Percentiles rank a stretch among this genome's conserved stretches.
Conservation (phyloP, 2,797 vertebrate genomes). For the Neopelma chrysocephalum region DNA sequence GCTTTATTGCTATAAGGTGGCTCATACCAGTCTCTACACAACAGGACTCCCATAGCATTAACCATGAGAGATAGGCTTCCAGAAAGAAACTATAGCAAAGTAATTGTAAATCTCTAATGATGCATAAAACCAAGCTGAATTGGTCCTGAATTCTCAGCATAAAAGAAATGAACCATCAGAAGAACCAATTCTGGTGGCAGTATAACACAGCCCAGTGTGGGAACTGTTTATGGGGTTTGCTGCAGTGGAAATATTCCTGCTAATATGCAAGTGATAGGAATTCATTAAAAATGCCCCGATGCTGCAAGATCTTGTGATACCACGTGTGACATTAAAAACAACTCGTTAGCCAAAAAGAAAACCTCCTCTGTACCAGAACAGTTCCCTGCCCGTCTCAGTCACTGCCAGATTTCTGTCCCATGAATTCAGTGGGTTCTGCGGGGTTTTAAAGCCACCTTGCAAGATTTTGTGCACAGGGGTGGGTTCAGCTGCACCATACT, state of each 20-base stretch:
- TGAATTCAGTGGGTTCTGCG: accelerated
- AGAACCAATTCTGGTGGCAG: slow-evolving; percentile 60
- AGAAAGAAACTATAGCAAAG: slow-evolving; percentile 70
- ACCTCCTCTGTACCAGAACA: background rate
- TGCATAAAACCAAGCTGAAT: slow-evolving; percentile 70
- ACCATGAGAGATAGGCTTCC: slow-evolving; percentile 51
- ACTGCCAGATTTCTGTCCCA: accelerated
- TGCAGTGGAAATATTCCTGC: slow-evolving; percentile 48
- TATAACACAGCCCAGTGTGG: slow-evolving; percentile 51
- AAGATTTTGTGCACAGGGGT: accelerated
- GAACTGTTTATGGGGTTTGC: slow-evolving; percentile 56
- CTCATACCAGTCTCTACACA: slow-evolving; percentile 53
- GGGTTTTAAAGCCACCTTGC: background rate
- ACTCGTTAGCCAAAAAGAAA: slow-evolving; percentile 3
- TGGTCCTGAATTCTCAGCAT: slow-evolving; percentile 63
- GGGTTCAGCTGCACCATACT: background rate
- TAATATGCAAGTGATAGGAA: slow-evolving; percentile 37
- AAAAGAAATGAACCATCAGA: slow-evolving; percentile 68
- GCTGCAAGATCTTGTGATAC: slow-evolving; percentile 3
- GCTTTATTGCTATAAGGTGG: slow-evolving; percentile 61
- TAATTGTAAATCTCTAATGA: slow-evolving; percentile 76
- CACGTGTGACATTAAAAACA: background rate
- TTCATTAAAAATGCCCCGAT: slow-evolving; percentile 4
- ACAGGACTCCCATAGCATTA: slow-evolving; percentile 62
- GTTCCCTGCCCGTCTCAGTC: background rate